phyloP scores from a whole-genome alignment of 2,797 vertebrate genomes.

The Cichlasoma orientale region DNA sequence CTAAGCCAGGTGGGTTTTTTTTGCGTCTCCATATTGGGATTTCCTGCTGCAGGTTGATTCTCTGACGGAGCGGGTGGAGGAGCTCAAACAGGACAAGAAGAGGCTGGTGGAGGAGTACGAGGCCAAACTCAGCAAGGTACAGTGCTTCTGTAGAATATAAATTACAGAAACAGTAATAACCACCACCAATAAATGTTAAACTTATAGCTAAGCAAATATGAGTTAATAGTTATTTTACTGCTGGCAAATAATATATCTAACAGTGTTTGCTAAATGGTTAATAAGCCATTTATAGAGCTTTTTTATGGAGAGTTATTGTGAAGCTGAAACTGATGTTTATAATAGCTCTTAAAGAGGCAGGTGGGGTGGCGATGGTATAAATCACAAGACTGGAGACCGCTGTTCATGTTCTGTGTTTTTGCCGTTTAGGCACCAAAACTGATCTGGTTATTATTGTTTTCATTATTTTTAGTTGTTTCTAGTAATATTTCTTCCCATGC shows the following conservation, averaged over 20 bases:
- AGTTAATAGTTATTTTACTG: background rate
- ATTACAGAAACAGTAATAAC: background rate
- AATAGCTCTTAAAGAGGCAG: too few relatives aligned
- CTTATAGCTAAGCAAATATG: background rate
- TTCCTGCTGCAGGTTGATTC: slow-evolving; percentile 83
- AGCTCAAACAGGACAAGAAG: slow-evolving; percentile 91
- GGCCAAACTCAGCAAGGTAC: slow-evolving; percentile 90
- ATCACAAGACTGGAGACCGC: too few relatives aligned
- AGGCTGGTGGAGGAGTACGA: slow-evolving; percentile 95
- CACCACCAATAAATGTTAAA: background rate
- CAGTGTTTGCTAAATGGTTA: background rate
- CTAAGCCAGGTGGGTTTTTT: background rate
- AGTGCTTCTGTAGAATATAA: background rate
- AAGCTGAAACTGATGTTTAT: too few relatives aligned
- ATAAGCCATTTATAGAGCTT: background rate
- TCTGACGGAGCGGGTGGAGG: slow-evolving; percentile 87
- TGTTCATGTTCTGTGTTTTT: too few relatives aligned
- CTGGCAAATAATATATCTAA: background rate
- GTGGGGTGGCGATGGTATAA: too few relatives aligned
- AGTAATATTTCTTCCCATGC: background rate
- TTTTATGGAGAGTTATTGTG: background rate
- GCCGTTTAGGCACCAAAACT: too few relatives aligned
- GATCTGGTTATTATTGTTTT: too few relatives aligned
- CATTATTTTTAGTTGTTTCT: too few relatives aligned
- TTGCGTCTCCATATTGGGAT: background rate